Evolutionary conservation across 2,888 invertebrate genomes (phyloP).

Genomic region (Oligia fasciuncula): DNA sequence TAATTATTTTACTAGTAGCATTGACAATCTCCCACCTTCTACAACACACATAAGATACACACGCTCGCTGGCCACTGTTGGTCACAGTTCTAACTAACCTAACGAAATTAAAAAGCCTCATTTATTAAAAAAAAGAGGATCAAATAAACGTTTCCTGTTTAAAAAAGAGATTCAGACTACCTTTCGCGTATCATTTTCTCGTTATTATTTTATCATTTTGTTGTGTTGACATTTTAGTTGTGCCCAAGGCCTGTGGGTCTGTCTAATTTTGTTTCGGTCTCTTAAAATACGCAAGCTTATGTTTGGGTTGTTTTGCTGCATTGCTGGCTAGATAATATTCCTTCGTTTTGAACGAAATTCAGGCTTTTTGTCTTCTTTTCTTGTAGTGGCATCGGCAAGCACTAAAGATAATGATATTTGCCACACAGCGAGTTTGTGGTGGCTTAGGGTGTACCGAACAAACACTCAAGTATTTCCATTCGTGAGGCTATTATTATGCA

Average conservation of each 20-base stretch:
- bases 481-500: not conserved
- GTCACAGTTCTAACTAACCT: not conserved
- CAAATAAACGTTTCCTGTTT: not conserved
- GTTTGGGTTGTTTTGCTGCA: not conserved
- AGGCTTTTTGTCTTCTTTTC: not conserved
- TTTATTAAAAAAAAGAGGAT: not conserved
- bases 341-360: not conserved
- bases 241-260: not conserved
- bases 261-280: not conserved
- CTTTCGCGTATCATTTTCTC: slow-evolving; percentile 1
- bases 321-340: not conserved
- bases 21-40: too few species aligned
- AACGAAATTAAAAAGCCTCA: not conserved
- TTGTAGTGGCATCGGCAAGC: not conserved
- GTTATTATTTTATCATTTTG: not conserved
- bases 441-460: not conserved
- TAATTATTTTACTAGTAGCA: too few species aligned
- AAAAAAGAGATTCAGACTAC: not conserved
- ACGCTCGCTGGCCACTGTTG: not conserved
- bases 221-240: not conserved
- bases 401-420: not conserved
- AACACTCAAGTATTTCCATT: not conserved
- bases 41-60: not conserved
- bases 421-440: not conserved
- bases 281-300: not conserved